Evolutionary conservation across 2,888 invertebrate genomes (phyloP), one percentile per base, ranked within the genome.

Genomic region (Drosophila parthenogenetica): DNA sequence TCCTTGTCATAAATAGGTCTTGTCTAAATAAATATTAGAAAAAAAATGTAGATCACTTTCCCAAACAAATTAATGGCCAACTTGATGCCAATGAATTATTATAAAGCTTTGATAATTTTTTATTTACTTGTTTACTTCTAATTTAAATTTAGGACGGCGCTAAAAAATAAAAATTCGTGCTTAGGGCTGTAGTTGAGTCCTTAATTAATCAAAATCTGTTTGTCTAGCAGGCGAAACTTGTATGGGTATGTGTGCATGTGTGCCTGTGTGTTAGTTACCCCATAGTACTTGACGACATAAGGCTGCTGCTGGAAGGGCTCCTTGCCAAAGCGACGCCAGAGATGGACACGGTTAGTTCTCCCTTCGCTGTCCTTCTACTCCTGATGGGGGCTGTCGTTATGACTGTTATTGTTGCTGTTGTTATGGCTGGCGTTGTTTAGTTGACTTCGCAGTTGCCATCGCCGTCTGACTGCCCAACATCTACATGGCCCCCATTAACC

Each of bases 371-470:
- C 5, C 29, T 10, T 5, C 8, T 29, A 29, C 29, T 8, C 51
- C 19, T 19, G 39, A 45, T 54, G 71, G 54, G 57, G 55, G 51
- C 57, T 77, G 65, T 73, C 69, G 69, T 77, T 78, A 78, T 80
- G 81, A 80, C 70, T 73, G 70, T 69, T 81, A 73, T 67, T 77
- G 77, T 72, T 81, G 70, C 71, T 80, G 77, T 72, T 83, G 73
- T 77, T 83, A 69, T 80, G 77, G 80, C 79, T 77, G 79, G 72
- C 76, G 77, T 77, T 82, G 73, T 82, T 82, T 80, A 77, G 81
- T 89, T 79, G 84, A 89, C 87, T 87, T 81, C 76, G 79, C 85
- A 77, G 87, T 78, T 87, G 85, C 82, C 86, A 69, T 73, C 70
- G 66, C 73, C 53, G 72, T 66, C n/a, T n/a, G n/a, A n/a, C n/a